phyloP scores from a whole-genome alignment of 1,140 invertebrate genomes.

The Calycopis cecrops region DNA sequence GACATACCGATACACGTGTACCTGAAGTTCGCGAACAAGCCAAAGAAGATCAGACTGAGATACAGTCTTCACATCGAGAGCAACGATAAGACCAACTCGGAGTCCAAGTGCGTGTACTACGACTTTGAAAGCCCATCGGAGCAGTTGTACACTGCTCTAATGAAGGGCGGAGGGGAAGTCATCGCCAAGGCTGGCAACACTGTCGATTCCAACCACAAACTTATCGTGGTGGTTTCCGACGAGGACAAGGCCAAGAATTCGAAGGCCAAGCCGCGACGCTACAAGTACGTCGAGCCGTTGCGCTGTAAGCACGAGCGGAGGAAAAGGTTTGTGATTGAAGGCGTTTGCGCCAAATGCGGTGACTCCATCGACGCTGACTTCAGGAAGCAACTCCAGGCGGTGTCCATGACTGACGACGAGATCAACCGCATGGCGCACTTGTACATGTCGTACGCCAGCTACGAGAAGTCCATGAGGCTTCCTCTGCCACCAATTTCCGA shows the following conservation, averaged over 20 bases:
- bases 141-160: conserved; percentile 47
- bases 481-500: conserved; percentile 51
- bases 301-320: conserved; percentile 39
- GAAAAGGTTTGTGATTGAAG: conserved; percentile 40
- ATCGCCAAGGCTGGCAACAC: conserved; percentile 38
- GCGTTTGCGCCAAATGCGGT: conserved; percentile 52
- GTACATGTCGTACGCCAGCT: conserved; percentile 47
- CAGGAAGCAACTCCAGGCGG: conserved; percentile 46
- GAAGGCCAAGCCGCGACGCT: no score
- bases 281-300: conserved; percentile 46
- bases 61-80: conserved; percentile 62
- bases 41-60: conserved; percentile 59
- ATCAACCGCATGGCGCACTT: conserved; percentile 49
- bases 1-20: conserved; percentile 68
- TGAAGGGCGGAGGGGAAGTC: conserved; percentile 57
- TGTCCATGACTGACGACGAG: conserved; percentile 56
- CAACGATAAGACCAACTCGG: conserved; percentile 48
- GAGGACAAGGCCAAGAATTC: conserved; percentile 27
- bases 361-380: conserved; percentile 45
- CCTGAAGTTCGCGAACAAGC: conserved; percentile 57
- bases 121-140: conserved; percentile 61
- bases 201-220: conserved; percentile 29
- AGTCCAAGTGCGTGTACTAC: conserved; percentile 57
- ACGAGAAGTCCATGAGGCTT: conserved; percentile 52
- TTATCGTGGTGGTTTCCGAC: conserved; percentile 40